These are phyloP conservation scores for Thamnaconus septentrionalis DNA, from an alignment of 2,113 vertebrate genomes.

Conservation along the genomic window DNA sequence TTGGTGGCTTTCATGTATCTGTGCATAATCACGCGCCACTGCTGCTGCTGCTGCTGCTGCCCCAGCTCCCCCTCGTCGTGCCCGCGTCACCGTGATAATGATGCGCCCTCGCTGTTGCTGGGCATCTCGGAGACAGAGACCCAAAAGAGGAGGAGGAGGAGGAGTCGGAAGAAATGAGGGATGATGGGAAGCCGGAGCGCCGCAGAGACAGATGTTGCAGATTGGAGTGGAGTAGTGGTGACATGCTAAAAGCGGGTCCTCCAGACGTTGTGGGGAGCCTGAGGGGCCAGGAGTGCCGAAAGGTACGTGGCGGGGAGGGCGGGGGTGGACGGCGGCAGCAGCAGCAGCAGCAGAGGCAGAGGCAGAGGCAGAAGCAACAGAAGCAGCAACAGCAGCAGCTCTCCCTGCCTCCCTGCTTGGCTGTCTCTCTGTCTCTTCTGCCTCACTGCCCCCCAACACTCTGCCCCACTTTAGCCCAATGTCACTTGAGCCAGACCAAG, in stretches of 20 bases:
- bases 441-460: slow-evolving; percentile 70
- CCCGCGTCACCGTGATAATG: slow-evolving; percentile 35
- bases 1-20: too few relatives aligned
- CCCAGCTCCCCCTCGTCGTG: too few relatives aligned
- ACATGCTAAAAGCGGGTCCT: slow-evolving; percentile 66
- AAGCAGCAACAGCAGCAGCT: slow-evolving; percentile 42
- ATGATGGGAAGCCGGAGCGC: slow-evolving; percentile 49
- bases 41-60: too few relatives aligned
- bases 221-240: slow-evolving; percentile 64
- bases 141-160: slow-evolving; percentile 65
- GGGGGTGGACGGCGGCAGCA: slow-evolving; percentile 6
- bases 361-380: slow-evolving; percentile 1
- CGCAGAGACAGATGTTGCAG: slow-evolving; percentile 69
- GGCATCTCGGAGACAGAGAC: slow-evolving; percentile 69
- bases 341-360: slow-evolving; percentile 19
- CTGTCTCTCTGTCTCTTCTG: slow-evolving; percentile 73
- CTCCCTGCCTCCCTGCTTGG: slow-evolving; percentile 51
- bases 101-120: slow-evolving; percentile 68
- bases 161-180: slow-evolving; percentile 45
- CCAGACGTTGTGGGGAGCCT: slow-evolving; percentile 45
- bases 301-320: slow-evolving; percentile 29
- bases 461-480: slow-evolving; percentile 77
- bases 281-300: slow-evolving; percentile 57
- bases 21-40: too few relatives aligned
- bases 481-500: slow-evolving; percentile 63